Conservation (phyloP, 2,797 vertebrate species). For the Crenichthys baileyi region DNA sequence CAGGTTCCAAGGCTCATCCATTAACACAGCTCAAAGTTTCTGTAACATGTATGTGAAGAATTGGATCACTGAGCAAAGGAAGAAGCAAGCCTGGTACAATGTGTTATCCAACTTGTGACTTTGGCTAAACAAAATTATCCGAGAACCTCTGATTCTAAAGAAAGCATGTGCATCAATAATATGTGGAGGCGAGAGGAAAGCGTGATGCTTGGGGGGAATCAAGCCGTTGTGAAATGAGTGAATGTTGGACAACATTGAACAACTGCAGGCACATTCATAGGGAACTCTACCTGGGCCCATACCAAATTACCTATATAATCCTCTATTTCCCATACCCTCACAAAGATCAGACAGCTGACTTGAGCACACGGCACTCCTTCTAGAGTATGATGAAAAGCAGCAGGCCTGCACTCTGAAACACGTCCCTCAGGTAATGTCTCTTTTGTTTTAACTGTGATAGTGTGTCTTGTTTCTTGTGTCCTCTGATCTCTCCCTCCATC, state of each 20-base stretch:
- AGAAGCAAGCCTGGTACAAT: background rate
- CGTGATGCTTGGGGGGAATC: background rate
- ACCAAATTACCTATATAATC: background rate
- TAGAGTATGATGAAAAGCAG: constrained; percentile 33
- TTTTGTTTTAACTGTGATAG: constrained; percentile 60
- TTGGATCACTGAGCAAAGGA: background rate
- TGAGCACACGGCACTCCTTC: constrained; percentile 23
- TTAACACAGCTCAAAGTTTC: background rate
- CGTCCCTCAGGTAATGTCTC: constrained; percentile 66
- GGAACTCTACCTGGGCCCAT: background rate
- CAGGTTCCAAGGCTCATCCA: background rate
- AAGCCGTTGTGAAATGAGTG: background rate
- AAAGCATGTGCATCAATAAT: constrained; percentile 1
- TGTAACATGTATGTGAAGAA: background rate
- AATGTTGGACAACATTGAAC: background rate
- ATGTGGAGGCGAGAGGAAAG: background rate
- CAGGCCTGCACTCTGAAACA: constrained; percentile 40
- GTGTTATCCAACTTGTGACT: background rate
- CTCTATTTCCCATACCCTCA: background rate
- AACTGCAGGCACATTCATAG: background rate
- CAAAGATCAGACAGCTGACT: background rate
- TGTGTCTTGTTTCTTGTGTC: constrained; percentile 64
- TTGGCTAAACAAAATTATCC: background rate
- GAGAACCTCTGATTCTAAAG: background rate
- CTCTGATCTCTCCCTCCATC: constrained; percentile 68